Evolutionary conservation across 2,113 vertebrate genomes (phyloP), one percentile per base, ranked within the genome.

Genomic region (Paedocypris sp.): DNA sequence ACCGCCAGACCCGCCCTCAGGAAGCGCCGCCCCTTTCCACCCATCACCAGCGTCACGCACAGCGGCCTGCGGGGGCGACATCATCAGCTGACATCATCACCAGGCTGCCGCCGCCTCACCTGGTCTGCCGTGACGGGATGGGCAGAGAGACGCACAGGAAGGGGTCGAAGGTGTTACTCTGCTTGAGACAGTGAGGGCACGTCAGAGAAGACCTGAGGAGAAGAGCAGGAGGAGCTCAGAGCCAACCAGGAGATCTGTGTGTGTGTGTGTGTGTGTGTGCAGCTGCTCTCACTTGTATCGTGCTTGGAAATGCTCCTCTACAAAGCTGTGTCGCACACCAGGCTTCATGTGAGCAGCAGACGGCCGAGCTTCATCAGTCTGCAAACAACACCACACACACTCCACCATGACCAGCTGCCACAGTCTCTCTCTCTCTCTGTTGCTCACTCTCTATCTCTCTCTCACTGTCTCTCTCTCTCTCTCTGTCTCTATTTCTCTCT

Each of bases 111-210:
- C n/a, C n/a, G n/a, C n/a, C 79, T 78, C 83, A 96, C 93, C 94
- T 91, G 33, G 91, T 98, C 81, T 98, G 92, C n/a, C 88, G 86
- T 38, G 92, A 79, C 1, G 94, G 92, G 67, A 98, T 94, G 23
- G 93, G 93, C 12, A 98, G 84, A 0, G 94, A 97, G 78, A 98
- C 88, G 64, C 94, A 98, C 47, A 94, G 85, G 78, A 97, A 98
- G 1, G 93, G 94, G 68, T 97, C 94, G 0, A 94, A 97, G 62
- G 94, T 98, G 86, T 95, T 95, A 83, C 94, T 96, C 77, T 98
- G 93, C 67, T 90, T 94, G 78, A 81, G 88, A 77, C 94, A 97
- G 72, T 94, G 94, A 2, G 94, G 93, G 48, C 94, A 98, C 0
- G 94, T 98, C 80, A 97, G 79, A 8, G 92, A 98, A 18, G 92